These are phyloP conservation scores for Drosophila parthenogenetica DNA, from an alignment of 2,888 invertebrate species.

Conservation along the genomic window DNA sequence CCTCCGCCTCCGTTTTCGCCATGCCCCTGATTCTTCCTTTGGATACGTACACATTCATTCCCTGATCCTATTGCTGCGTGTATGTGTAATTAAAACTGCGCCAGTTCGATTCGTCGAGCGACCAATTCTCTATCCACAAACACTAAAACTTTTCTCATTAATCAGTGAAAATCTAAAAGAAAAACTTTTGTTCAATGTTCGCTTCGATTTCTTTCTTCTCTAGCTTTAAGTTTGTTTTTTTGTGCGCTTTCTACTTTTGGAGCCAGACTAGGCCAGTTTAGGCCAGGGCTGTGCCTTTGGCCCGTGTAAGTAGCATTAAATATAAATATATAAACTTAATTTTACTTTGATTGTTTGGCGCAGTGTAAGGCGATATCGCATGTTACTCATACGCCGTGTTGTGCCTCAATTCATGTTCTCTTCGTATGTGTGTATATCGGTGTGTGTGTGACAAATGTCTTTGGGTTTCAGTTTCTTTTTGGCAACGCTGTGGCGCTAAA, in stretches of 20 bases:
- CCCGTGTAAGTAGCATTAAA: conserved; percentile 70
- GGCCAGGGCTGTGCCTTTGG: conserved; percentile 15
- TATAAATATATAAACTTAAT: conserved; percentile 80
- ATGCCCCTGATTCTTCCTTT: not conserved
- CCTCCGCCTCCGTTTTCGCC: not conserved
- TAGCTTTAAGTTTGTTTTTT: conserved; percentile 71
- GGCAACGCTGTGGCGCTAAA: conserved; percentile 39
- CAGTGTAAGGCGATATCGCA: conserved; percentile 81
- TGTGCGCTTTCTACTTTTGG: conserved; percentile 50
- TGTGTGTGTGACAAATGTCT: conserved; percentile 73
- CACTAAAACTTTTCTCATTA: conserved; percentile 82
- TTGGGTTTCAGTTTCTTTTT: conserved; percentile 49
- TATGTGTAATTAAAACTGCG: conserved; percentile 79
- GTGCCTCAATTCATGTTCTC: conserved; percentile 38
- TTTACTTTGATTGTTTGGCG: conserved; percentile 80
- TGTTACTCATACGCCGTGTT: conserved; percentile 79
- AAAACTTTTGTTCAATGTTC: conserved; percentile 74
- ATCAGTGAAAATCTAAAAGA: conserved; percentile 82
- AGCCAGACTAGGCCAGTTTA: conserved; percentile 23
- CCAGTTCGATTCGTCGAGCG: conserved; percentile 55
- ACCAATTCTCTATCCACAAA: conserved; percentile 51
- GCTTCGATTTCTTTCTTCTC: conserved; percentile 2
- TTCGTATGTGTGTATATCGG: conserved; percentile 24
- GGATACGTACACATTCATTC: not conserved
- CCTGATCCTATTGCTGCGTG: conserved; percentile 38